A percentile compares a stretch with the other conserved stretches of the same genome.
phyloP scores from a whole-genome alignment of 2,888 invertebrate species.

The Entomobrya multifasciata region DNA sequence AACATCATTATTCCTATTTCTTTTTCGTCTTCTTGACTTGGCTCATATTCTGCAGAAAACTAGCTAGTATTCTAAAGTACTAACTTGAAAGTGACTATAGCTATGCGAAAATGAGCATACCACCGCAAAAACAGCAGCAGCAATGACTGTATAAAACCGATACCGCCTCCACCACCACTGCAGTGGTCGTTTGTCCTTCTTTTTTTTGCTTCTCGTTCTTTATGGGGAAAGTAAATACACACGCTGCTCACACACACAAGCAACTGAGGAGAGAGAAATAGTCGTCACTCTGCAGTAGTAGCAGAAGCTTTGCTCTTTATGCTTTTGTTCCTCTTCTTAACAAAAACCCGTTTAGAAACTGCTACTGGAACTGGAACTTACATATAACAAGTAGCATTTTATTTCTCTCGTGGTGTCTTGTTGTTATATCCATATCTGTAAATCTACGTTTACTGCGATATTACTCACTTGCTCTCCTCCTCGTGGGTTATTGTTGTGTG shows the following conservation, averaged over 20 bases:
- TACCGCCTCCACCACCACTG: slow-evolving; percentile 50
- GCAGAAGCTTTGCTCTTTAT: slow-evolving; percentile 47
- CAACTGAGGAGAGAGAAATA: slow-evolving; percentile 32
- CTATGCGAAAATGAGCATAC: slow-evolving; percentile 7
- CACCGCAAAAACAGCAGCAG: not conserved
- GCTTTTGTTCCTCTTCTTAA: slow-evolving; percentile 38
- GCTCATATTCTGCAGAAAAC: not conserved
- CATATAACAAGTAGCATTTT: not conserved
- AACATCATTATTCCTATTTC: slow-evolving; percentile 28
- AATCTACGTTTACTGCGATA: slow-evolving; percentile 9
- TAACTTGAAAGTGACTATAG: not conserved
- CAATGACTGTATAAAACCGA: slow-evolving; percentile 18
- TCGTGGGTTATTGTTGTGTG: slow-evolving; percentile 32
- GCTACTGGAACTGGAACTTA: not conserved
- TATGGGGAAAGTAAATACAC: slow-evolving; percentile 58
- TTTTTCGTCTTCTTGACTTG: slow-evolving; percentile 17
- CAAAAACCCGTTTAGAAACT: slow-evolving; percentile 13
- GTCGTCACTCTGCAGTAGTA: no score
- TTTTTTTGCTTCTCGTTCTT: slow-evolving; percentile 51
- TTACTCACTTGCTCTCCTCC: slow-evolving; percentile 27
- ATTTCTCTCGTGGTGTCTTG: slow-evolving; percentile 34
- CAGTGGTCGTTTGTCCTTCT: slow-evolving; percentile 66
- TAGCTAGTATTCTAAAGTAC: not conserved
- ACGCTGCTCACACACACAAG: slow-evolving; percentile 54
- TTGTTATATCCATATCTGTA: slow-evolving; percentile 24